Percentiles rank a stretch among this genome's conserved stretches.
These are phyloP conservation scores for Urocyon cinereoargenteus DNA, from an alignment of 2,797 vertebrate species.

Conservation along the genomic window DNA sequence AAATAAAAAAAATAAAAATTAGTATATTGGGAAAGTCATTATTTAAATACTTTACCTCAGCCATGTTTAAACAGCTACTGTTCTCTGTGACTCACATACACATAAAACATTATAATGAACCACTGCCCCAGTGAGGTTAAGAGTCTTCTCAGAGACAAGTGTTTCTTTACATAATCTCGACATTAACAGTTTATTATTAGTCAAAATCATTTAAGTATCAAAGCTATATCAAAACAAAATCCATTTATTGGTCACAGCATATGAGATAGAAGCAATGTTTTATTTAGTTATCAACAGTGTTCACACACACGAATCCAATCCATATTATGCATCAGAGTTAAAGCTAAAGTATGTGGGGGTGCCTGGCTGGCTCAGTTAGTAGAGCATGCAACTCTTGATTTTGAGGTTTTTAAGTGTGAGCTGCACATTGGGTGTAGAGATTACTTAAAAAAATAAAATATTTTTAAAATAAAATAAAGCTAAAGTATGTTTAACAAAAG, in stretches of 20 bases:
- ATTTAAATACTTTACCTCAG: conserved; percentile 53
- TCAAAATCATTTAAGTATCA: conserved; percentile 46
- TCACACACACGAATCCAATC: background rate
- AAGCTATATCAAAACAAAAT: conserved; percentile 40
- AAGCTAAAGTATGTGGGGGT: background rate
- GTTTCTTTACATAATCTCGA: conserved; percentile 25
- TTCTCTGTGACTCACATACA: conserved; percentile 14
- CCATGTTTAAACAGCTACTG: conserved; percentile 22
- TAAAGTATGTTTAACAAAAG: background rate
- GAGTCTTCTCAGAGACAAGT: conserved; percentile 13
- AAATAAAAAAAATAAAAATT: conserved; percentile 57
- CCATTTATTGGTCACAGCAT: background rate
- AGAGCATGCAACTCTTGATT: background rate
- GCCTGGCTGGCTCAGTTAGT: background rate
- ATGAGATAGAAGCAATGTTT: background rate
- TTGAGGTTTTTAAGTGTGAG: background rate
- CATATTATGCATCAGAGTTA: conserved; percentile 28
- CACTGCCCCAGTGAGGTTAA: background rate
- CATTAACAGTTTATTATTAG: conserved; percentile 9
- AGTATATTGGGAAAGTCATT: conserved; percentile 11
- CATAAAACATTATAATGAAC: background rate
- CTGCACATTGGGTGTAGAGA: background rate
- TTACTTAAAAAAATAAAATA: background rate
- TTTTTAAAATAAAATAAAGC: background rate
- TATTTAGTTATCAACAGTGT: conserved; percentile 22